These are phyloP conservation scores for Sebastes fasciatus DNA, from an alignment of 2,113 vertebrate species.

Conservation along the genomic window DNA sequence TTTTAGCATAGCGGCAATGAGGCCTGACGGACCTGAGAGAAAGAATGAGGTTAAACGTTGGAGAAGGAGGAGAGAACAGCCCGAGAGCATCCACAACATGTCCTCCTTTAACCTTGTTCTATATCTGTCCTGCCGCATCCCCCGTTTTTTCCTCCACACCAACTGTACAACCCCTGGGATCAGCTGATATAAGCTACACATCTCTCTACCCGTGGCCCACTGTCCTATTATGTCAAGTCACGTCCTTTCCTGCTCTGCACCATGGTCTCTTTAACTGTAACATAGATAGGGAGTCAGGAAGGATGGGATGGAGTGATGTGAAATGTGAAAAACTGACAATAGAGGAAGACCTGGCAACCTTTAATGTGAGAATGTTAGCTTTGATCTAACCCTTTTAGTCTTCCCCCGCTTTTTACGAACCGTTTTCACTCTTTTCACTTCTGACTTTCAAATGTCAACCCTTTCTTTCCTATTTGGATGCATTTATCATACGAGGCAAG, in stretches of 20 bases:
- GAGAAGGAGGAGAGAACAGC: conserved; percentile 46
- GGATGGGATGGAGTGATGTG: neutral
- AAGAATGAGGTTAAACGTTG: conserved; percentile 59
- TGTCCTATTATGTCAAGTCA: conserved; percentile 58
- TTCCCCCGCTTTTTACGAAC: conserved; percentile 18
- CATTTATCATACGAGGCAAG: conserved; percentile 33
- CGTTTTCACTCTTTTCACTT: conserved; percentile 21
- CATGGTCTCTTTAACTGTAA: conserved; percentile 5
- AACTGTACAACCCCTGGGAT: conserved; percentile 61
- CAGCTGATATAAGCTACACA: conserved; percentile 51
- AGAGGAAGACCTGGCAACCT: conserved; percentile 10
- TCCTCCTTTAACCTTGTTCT: conserved; percentile 73
- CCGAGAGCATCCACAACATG: conserved; percentile 55
- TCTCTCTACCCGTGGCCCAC: conserved; percentile 31
- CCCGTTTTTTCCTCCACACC: conserved; percentile 45
- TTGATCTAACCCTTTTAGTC: conserved; percentile 45
- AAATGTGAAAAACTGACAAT: neutral
- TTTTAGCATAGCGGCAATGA: conserved; percentile 29
- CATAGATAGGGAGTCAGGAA: conserved; percentile 18
- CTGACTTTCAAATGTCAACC: conserved; percentile 54
- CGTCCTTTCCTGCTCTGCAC: conserved; percentile 35
- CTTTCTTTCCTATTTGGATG: conserved; percentile 12
- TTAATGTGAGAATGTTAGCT: conserved; percentile 6
- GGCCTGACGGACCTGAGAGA: conserved; percentile 47
- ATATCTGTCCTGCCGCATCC: conserved; percentile 60